Base-by-base conservation (phyloP, 2,113 vertebrate genomes). In the Phaetusa simplex region DNA sequence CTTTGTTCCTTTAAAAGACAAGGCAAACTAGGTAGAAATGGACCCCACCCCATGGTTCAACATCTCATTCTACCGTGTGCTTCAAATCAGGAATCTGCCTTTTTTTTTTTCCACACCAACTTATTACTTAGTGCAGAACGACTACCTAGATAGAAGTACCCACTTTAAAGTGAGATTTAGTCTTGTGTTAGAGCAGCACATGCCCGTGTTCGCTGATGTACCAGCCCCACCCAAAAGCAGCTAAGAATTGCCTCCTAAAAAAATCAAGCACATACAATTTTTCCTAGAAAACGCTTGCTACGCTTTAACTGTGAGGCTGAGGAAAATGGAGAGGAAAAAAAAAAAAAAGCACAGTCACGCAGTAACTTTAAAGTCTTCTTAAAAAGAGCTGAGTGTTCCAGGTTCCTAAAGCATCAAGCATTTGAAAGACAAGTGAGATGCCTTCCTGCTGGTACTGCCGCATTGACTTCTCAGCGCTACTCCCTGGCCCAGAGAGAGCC, bases 201-300 rank as follows among this genome's bases (percentile, higher is more conserved):
- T 61, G 61, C 32, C 12, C 23, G 27, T 9, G 7, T 5, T 32
- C 0, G 0, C 22, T 6, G n/a, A 29, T 1, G 13, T 21, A 34
- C 45, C 59, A 72, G 22, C 11, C 13, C 27, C 36, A 67, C 24
- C 19, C 72, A 59, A 67, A 71, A 76, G 36, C 12, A 2, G 21
- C 26, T 74, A 32, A 45, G 36, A 90, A 82, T 3, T 23, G 19
- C 24, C 82, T 32, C 27, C 29, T 8, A 26, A 69, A 85, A 85
- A 90, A 69, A 64, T n/a, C 34, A 78, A 85, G 34, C 17, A 71
- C 5, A 38, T 12, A 1, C 5, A 4, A 5, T 24, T 26, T 14
- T 50, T 64, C 29, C 50, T 59, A 79, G 43, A 55, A 82, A 92
- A 76, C 1, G 2, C 26, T 36, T 65, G 23, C 18, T 78, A 70